phyloP scores from a whole-genome alignment of 2,113 vertebrate genomes.

The Nicator chloris region DNA sequence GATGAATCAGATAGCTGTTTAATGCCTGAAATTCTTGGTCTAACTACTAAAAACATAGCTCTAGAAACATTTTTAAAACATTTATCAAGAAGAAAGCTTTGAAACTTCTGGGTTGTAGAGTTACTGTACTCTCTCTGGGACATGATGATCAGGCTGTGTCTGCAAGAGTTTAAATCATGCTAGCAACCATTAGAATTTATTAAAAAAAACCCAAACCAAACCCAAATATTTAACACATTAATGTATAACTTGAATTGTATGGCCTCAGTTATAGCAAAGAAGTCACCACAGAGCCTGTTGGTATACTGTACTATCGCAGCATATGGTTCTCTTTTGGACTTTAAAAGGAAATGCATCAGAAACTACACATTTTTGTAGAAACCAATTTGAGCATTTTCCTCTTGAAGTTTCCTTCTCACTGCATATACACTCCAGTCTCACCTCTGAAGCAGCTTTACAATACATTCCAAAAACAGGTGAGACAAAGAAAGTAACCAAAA shows the following conservation, averaged over 20 bases:
- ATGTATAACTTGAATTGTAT: neutral
- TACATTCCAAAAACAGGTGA: neutral
- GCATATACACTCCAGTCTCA: neutral
- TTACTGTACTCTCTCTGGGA: neutral
- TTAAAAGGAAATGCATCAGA: neutral
- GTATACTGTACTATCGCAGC: neutral
- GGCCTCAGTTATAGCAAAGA: neutral
- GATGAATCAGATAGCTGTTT: neutral
- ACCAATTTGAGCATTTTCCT: neutral
- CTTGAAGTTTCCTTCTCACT: neutral
- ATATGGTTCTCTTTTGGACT: neutral
- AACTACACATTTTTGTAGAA: neutral
- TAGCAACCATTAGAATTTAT: neutral
- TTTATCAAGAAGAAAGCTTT: neutral
- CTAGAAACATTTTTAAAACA: neutral
- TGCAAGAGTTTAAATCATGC: neutral
- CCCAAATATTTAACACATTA: neutral
- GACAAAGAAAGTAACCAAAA: neutral
- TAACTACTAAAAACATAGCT: neutral
- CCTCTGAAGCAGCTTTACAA: neutral
- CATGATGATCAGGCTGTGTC: neutral
- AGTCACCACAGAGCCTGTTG: neutral
- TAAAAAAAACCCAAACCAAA: neutral
- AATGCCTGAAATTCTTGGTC: neutral
- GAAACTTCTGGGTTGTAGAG: neutral